Evolutionary conservation across 2,797 vertebrate genomes (phyloP), one percentile per base, ranked within the genome.

Genomic region (Streptopelia turtur): DNA sequence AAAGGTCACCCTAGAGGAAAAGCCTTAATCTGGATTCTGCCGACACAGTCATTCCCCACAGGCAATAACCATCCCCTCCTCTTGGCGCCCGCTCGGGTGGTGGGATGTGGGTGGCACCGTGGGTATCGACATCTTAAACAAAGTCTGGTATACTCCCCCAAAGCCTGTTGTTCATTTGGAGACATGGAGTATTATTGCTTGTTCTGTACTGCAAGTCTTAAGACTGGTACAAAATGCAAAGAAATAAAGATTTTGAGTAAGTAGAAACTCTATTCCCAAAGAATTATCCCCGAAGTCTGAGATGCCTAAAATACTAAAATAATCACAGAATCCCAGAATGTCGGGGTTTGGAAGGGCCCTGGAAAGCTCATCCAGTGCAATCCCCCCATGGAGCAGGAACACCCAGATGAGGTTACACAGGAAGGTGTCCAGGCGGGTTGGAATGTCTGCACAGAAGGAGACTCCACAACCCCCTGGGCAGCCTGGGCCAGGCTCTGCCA

Each of bases 1-100:
- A 94, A 93, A 95, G 92, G 92, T 95, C 89, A 93, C 83, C 47
- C 92, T 74, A 83, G 90, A 95, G 86, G 74, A 93, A 96, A 95
- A 89, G 47, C 47, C 80, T 90, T 90, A 87, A 71, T 84, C 87
- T 87, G 89, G 83, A 74, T 93, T 91, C 90, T 95, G 94, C 66
- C 11, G 5, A 93, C 87, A 81, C 64, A 82, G 60, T 61, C 7
- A 14, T 57, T 84, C 95, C 93, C 80, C 83, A 74, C 64, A 89
- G 78, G 89, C 66, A 70, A 13, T 63, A 85, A 70, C 88, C 90
- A 81, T 90, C 90, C 93, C 83, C 74, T 91, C 90, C 74, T 86
- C 80, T 87, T 94, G 90, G 93, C 93, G 89, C 78, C 93, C 69
- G 41, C 82, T 83, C 77, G 60, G 83, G 81, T 71, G 75, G 83